Evolutionary conservation across 2,888 invertebrate genomes (phyloP), one percentile per base, ranked within the genome.

Genomic region (Chalcosyrphus nemorum): DNA sequence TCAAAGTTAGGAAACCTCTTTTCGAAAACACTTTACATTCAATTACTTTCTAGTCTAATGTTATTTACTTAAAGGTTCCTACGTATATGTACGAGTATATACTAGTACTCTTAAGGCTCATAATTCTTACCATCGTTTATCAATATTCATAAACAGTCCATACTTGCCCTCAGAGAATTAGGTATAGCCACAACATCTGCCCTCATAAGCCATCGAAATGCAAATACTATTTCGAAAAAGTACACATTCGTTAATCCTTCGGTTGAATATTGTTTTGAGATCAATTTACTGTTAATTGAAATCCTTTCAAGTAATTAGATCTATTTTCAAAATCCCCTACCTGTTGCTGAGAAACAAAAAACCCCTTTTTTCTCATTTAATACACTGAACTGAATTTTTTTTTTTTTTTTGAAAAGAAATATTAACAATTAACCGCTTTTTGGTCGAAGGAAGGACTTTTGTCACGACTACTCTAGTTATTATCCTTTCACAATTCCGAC

Each of bases 401-500:
- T n/a, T n/a, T n/a, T n/a, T n/a, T n/a, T n/a, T n/a, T n/a, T n/a
- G n/a, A n/a, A 45, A 6, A 63, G 52, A 27, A 45, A 27, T 13
- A 47, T 13, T 63, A 4, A 65, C 29, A 41, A 19, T 65, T 47
- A 15, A 41, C 47, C 57, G 32, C 45, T 0, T 24, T 57, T 50
- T 21, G 13, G 5, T 57, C n/a, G 4, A 56, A n/a, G 9, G 21
- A 41, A 17, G 45, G 29, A 61, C 45, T 68, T 45, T 32, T 43
- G 56, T 32, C 15, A 56, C 41, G 54, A 35, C n/a, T 24, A 32
- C 50, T 77, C 89, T 2, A 89, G 89, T 82, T 86, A 88, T 15
- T 90, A 89, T 86, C 77, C 6, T 15, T 11, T 47, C 38, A n/a
- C 59, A 38, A 15, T 21, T n/a, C 32, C 32, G 35, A 61, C 57